Evolutionary conservation across 1,140 invertebrate species (phyloP).

Genomic region (Drosophila ironensis): DNA sequence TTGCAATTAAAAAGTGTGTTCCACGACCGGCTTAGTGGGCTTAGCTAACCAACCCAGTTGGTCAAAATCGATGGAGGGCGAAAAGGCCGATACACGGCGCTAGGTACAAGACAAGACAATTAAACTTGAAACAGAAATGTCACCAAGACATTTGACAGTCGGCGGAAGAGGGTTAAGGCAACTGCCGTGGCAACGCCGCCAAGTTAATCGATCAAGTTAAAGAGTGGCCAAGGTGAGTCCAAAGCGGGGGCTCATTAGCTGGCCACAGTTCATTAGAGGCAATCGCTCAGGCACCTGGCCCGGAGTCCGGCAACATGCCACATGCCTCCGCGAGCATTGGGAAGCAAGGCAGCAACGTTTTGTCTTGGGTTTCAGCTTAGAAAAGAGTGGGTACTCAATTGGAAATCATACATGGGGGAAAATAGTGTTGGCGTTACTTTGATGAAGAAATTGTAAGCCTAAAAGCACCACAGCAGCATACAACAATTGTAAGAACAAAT

Average conservation of each 20-base stretch:
- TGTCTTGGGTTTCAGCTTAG: background rate
- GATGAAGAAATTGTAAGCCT: no score
- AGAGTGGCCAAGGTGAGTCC: conserved; percentile 17
- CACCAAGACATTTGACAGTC: conserved; percentile 32
- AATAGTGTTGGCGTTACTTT: no score
- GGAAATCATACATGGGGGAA: no score
- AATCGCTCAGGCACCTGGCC: conserved; percentile 13
- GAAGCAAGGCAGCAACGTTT: no score
- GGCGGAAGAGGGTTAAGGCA: conserved; percentile 64
- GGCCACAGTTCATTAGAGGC: conserved; percentile 50
- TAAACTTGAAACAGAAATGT: conserved; percentile 74
- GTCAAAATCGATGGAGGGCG: conserved; percentile 52
- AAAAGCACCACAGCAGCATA: no score
- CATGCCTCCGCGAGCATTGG: conserved; percentile 9
- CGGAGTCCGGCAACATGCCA: conserved; percentile 17
- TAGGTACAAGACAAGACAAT: conserved; percentile 58
- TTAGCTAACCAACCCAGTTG: conserved; percentile 56
- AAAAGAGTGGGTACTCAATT: no score
- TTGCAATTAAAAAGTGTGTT: conserved; percentile 51
- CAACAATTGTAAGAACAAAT: no score
- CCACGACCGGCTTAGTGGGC: background rate
- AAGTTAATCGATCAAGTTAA: conserved; percentile 69
- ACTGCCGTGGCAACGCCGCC: conserved; percentile 10
- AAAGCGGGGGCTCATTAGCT: conserved; percentile 35
- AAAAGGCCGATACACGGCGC: background rate